phyloP scores from a whole-genome alignment of 2,888 invertebrate genomes.

The Andrena bucephala region DNA sequence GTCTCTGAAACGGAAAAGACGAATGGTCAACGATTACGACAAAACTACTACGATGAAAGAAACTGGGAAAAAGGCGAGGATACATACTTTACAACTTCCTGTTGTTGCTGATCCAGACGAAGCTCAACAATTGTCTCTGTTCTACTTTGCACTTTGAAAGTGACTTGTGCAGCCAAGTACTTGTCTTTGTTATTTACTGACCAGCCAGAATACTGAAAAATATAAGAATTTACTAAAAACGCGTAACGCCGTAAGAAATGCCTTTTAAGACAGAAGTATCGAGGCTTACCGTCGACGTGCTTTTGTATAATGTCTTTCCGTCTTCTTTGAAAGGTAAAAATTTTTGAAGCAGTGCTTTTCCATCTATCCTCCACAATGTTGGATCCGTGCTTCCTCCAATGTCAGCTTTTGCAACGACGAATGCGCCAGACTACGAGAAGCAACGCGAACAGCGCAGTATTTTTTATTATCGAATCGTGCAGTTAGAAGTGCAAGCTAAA shows the following conservation, averaged over 20 bases:
- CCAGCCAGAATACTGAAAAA: constrained; percentile 86
- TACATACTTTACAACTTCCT: constrained; percentile 81
- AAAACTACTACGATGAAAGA: no score
- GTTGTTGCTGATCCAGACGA: constrained; percentile 81
- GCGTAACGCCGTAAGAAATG: background rate
- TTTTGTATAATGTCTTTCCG: constrained; percentile 86
- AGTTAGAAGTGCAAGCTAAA: background rate
- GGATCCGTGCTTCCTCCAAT: constrained; percentile 85
- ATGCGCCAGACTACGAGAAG: constrained; percentile 86
- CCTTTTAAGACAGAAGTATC: background rate
- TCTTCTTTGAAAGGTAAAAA: constrained; percentile 87
- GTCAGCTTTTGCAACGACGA: constrained; percentile 87
- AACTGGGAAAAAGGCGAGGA: constrained; percentile 7
- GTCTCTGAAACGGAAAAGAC: constrained; percentile 75
- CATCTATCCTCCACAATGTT: constrained; percentile 88
- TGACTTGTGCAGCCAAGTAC: constrained; percentile 85
- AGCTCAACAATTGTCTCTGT: constrained; percentile 86
- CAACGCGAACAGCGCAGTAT: background rate
- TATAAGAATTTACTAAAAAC: background rate
- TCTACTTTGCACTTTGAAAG: constrained; percentile 85
- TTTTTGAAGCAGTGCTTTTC: constrained; percentile 87
- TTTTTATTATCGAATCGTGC: background rate
- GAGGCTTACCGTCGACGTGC: constrained; percentile 86
- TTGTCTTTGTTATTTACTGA: constrained; percentile 85
- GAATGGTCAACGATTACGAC: background rate